Evolutionary conservation across 2,113 vertebrate genomes (phyloP), one percentile per base, ranked within the genome.

Genomic region (Hipposideros armiger): DNA sequence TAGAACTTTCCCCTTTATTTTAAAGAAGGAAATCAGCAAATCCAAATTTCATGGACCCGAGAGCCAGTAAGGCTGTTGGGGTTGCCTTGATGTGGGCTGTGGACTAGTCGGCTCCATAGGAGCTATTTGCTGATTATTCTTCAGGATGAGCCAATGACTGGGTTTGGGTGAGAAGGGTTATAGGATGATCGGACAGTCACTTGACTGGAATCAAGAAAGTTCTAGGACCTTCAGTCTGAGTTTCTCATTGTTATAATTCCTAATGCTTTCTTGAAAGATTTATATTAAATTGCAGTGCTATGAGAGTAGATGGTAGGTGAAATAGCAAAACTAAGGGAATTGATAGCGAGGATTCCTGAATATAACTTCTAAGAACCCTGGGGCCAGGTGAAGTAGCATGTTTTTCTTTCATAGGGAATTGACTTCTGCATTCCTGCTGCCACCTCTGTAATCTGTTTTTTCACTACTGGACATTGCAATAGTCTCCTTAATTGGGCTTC

Each of bases 201-300:
- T 85, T 93, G 47, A 56, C 66, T 78, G 56, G 14, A 47, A 30
- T 90, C 40, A 66, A 56, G 54, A 66, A 52, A 67, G 24, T 73
- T 69, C 30, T 67, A 20, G 66, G 42, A 32, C 26, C 36, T 72
- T 95, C 42, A 50, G 36, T 77, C 30, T 69, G 20, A 36, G 30
- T 77, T 70, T 77, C 17, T 4, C 16, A 66, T 78, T 95, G 26
- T 80, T 87, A 80, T 74, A 78, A 76, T 91, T 94, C 20, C 64
- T 84, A 78, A 66, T 88, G 24, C 69, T 95, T 90, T 89, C 11
- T 94, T 92, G n/a, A 87, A 96, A 94, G 72, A 56, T 77, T 20
- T 91, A 3, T 94, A 40, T 77, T 87, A 76, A 93, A 76, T 93
- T 72, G 14, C 30, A 81, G 0, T 26, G 54, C 88, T 72, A 47